Evolutionary conservation across 2,113 vertebrate species (phyloP).

Genomic region (Genyomyrus donnyi): DNA sequence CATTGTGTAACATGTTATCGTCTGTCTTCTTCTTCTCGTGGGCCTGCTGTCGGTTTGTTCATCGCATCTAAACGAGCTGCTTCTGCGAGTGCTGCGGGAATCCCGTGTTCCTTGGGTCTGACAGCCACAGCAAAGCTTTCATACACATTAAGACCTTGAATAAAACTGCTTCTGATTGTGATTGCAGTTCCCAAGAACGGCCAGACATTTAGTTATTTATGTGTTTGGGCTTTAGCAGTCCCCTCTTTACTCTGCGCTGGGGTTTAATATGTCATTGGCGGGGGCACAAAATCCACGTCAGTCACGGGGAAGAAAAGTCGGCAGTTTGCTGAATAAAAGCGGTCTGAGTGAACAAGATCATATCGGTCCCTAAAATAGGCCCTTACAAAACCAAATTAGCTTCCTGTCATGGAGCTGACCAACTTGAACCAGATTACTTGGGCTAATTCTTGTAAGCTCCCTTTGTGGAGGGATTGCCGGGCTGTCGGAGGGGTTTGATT

Average conservation of each 20-base stretch:
- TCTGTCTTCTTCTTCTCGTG: not conserved
- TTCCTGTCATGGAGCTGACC: not conserved
- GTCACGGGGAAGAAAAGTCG: not conserved
- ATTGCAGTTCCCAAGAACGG: not conserved
- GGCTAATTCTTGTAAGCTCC: constrained; percentile 1
- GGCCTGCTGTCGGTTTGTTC: not conserved
- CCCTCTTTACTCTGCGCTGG: not conserved
- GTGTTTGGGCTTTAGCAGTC: not conserved
- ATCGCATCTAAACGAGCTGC: not conserved
- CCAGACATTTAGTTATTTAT: not conserved
- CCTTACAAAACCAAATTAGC: not conserved
- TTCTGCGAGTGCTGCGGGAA: not conserved
- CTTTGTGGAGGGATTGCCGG: constrained; percentile 6
- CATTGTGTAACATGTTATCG: not conserved
- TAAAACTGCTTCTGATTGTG: not conserved
- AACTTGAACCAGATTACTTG: constrained; percentile 15
- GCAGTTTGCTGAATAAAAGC: not conserved
- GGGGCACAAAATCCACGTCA: not conserved
- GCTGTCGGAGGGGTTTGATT: not conserved
- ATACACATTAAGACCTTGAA: not conserved
- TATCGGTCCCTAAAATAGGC: not conserved
- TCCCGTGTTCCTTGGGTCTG: not conserved
- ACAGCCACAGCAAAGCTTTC: not conserved
- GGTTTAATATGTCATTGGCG: not conserved
- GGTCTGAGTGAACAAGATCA: constrained; percentile 1